Evolutionary conservation across 1,140 invertebrate species (phyloP).

Genomic region (Calosoma granatense): DNA sequence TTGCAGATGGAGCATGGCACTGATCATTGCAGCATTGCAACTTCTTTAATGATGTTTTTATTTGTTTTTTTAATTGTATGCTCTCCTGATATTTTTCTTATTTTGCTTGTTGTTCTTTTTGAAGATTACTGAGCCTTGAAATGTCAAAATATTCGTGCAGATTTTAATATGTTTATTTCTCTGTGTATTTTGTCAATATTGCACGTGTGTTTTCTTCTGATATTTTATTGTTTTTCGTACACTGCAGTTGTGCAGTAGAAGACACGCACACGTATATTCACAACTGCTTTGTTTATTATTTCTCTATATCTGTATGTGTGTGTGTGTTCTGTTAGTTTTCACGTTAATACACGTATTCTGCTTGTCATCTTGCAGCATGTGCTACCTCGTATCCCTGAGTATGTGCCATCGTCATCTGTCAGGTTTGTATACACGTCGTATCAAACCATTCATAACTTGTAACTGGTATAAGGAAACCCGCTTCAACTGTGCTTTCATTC

Average conservation of each 20-base stretch:
- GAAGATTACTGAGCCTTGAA: too few relatives aligned
- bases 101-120: too few relatives aligned
- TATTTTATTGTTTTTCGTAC: too few relatives aligned
- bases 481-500: too few relatives aligned
- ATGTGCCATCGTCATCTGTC: constrained; percentile 2
- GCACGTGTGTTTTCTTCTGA: too few relatives aligned
- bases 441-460: too few relatives aligned
- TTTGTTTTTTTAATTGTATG: background rate
- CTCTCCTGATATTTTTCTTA: too few relatives aligned
- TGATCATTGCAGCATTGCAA: background rate
- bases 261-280: too few relatives aligned
- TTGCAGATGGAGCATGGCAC: constrained; percentile 21
- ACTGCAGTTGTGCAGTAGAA: too few relatives aligned
- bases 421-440: constrained; percentile 1
- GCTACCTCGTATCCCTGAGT: background rate
- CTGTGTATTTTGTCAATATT: background rate
- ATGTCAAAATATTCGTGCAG: background rate
- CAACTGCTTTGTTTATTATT: background rate
- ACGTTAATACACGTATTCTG: background rate
- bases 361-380: constrained; percentile 2
- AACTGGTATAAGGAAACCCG: too few relatives aligned
- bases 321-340: background rate
- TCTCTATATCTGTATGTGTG: background rate
- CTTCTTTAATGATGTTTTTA: background rate
- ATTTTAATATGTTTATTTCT: background rate